These are phyloP conservation scores for Venusia cambrica DNA, from an alignment of 2,888 invertebrate species.

Conservation along the genomic window DNA sequence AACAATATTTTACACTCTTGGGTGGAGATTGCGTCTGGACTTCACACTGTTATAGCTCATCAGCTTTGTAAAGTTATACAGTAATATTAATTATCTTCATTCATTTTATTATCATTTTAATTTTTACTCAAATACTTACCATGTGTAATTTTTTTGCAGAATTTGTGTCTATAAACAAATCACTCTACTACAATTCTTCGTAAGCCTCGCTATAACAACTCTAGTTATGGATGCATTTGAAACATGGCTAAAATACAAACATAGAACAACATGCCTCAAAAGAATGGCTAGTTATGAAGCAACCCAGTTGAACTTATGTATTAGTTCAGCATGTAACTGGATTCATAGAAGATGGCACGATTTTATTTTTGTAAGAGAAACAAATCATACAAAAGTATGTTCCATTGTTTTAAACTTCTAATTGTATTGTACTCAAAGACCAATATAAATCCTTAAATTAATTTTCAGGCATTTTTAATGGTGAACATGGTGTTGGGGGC, in stretches of 20 bases:
- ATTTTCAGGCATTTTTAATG: constrained; percentile 69
- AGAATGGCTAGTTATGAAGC: constrained; percentile 49
- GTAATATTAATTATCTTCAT: too few relatives aligned
- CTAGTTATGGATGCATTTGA: constrained; percentile 62
- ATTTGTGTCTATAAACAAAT: constrained; percentile 55
- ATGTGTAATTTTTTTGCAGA: constrained; percentile 55
- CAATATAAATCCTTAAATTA: too few relatives aligned
- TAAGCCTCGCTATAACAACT: constrained; percentile 44
- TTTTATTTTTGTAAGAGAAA: constrained; percentile 58
- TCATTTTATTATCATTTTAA: too few relatives aligned
- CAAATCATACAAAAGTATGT: constrained; percentile 68
- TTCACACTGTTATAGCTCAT: too few relatives aligned
- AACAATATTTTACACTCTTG: too few relatives aligned
- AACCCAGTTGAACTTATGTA: constrained; percentile 39
- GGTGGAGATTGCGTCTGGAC: too few relatives aligned
- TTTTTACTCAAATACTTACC: too few relatives aligned
- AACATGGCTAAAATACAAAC: constrained; percentile 68
- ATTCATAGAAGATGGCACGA: constrained; percentile 47
- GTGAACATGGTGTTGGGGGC: constrained; percentile 56
- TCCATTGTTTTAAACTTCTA: too few relatives aligned
- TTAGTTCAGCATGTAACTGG: constrained; percentile 40
- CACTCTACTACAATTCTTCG: constrained; percentile 52
- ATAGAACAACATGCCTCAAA: constrained; percentile 63
- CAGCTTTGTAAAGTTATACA: too few relatives aligned
- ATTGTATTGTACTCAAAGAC: too few relatives aligned